Evolutionary conservation across 2,888 invertebrate genomes (phyloP), one percentile per base, ranked within the genome.

Genomic region (Nycteola revayana): DNA sequence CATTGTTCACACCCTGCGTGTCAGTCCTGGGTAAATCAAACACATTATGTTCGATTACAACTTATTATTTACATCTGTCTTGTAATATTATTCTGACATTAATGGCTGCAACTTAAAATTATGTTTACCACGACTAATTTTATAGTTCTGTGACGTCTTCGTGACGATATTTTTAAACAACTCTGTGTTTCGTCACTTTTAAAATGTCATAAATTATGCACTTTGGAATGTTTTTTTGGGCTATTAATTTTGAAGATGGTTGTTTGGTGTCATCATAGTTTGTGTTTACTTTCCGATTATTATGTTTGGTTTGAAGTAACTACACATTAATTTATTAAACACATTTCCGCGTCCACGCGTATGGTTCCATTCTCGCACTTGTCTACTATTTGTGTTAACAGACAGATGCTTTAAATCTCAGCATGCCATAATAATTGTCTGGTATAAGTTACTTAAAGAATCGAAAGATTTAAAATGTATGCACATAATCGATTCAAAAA

Each of bases 1-100:
- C 84, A 86, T 87, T 86, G 86, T 85, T 77, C 64, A 59, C 65
- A 58, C 63, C 55, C 55, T 49, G 44, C 49, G 56, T 39, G 54
- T 39, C 46, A 51, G 42, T 34, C 24, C 34, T 45, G 60, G 64
- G 66, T 71, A 76, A 75, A 77, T 75, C 71, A 74, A 60, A 52
- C 59, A 56, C 48, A 61, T 59, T 59, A 50, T 49, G 22, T 37
- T 32, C 32, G 32, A 60, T 58, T 47, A 54, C 54, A 61, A 61
- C 56, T 58, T 66, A 60, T 66, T 69, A 71, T 49, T 69, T 65
- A 62, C 67, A 71, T 54, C 68, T 65, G 61, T 59, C 56, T 51
- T 66, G 57, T 58, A 60, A 70, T 68, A 53, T 60, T 54, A 37
- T 42, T 42, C 34, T 36, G 50, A 49, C 50, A 35, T 51, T 47